These are phyloP conservation scores for Acronicta leporina DNA, from an alignment of 2,888 invertebrate species.

Conservation along the genomic window DNA sequence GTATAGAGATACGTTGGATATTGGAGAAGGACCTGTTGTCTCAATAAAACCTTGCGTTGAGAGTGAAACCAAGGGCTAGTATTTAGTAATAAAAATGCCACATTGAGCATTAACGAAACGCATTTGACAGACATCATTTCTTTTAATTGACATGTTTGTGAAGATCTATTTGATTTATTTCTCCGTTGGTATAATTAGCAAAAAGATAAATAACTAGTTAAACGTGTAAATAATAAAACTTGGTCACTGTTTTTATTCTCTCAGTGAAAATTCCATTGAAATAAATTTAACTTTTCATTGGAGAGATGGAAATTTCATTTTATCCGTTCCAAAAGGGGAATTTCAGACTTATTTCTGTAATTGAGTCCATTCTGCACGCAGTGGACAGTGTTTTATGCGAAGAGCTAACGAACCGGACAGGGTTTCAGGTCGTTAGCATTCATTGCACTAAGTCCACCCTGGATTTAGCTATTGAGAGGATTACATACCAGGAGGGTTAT, in stretches of 20 bases:
- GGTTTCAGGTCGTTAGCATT: conserved; percentile 67
- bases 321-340: conserved; percentile 17
- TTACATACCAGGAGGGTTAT: conserved; percentile 55
- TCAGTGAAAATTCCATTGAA: conserved; percentile 3
- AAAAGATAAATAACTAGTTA: neutral
- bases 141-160: neutral
- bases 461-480: conserved; percentile 63
- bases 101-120: neutral
- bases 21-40: too few species aligned
- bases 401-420: conserved; percentile 50
- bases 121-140: too few species aligned
- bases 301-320: conserved; percentile 9
- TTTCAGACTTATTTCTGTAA: conserved; percentile 40
- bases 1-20: too few species aligned
- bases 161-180: neutral
- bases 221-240: too few species aligned
- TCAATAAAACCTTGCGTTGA: too few species aligned
- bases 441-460: conserved; percentile 61
- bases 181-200: neutral
- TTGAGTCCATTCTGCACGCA: conserved; percentile 32
- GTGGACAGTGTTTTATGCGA: conserved; percentile 42
- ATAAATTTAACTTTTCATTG: conserved; percentile 11
- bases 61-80: too few species aligned
- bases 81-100: neutral
- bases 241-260: neutral